These are phyloP conservation scores for Cheilosia pagana DNA, from an alignment of 2,888 invertebrate genomes.

Conservation along the genomic window DNA sequence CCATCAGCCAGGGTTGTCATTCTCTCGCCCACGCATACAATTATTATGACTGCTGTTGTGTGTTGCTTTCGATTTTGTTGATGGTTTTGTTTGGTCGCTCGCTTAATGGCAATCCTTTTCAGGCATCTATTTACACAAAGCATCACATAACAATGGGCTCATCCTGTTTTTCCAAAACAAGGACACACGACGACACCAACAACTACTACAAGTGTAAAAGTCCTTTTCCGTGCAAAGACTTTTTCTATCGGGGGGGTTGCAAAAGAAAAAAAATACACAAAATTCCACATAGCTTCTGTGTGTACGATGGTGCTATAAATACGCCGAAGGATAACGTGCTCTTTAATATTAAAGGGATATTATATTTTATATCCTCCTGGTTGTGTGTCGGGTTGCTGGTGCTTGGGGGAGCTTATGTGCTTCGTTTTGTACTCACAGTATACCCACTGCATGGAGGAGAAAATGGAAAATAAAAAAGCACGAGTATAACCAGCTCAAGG, in stretches of 20 bases:
- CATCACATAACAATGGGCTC: conserved; percentile 72
- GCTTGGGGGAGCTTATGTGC: conserved; percentile 59
- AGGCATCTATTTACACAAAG: conserved; percentile 62
- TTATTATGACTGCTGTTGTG: conserved; percentile 57
- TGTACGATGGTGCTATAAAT: conserved; percentile 25
- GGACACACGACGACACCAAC: conserved; percentile 37
- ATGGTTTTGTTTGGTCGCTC: conserved; percentile 36
- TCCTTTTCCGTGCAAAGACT: conserved; percentile 36
- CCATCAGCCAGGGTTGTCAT: conserved; percentile 24
- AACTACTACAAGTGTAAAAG: conserved; percentile 17
- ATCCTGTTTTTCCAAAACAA: conserved; percentile 66
- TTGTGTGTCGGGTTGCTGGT: neutral
- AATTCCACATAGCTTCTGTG: conserved; percentile 15
- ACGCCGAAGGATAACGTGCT: conserved; percentile 60
- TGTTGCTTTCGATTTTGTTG: conserved; percentile 62
- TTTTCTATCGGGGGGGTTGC: conserved; percentile 17
- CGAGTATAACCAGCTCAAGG: conserved; percentile 10
- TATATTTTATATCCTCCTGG: conserved; percentile 24
- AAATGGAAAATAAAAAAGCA: conserved; percentile 23
- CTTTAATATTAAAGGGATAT: conserved; percentile 72
- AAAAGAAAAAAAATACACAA: conserved; percentile 10
- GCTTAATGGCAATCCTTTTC: conserved; percentile 65
- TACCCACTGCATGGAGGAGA: conserved; percentile 44
- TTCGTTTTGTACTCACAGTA: conserved; percentile 45
- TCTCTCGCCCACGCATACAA: conserved; percentile 66